A percentile compares a stretch with the other conserved stretches of the same genome.
These are phyloP conservation scores for Petrolisthes manimaculis DNA, from an alignment of 2,888 invertebrate genomes.

Conservation along the genomic window DNA sequence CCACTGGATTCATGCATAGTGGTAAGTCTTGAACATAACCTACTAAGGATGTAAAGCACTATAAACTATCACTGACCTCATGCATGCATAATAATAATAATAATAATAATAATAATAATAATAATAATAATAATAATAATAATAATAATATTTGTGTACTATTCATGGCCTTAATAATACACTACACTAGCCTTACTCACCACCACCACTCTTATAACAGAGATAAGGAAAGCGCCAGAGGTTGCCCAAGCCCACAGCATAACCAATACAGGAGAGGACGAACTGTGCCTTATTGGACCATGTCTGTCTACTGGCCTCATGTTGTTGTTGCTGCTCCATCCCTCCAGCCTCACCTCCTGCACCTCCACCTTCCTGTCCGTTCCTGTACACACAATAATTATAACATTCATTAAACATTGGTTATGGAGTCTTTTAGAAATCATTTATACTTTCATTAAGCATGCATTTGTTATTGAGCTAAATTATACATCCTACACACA, in stretches of 20 bases:
- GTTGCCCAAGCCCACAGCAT: constrained; percentile 64
- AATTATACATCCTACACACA: background rate
- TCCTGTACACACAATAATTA: background rate
- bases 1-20: too few relatives aligned
- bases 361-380: constrained; percentile 3
- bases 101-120: background rate
- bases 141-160: too few relatives aligned
- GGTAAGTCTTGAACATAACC: too few relatives aligned
- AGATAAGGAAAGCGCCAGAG: constrained; percentile 65
- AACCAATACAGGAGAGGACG: constrained; percentile 62
- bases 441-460: background rate
- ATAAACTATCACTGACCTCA: too few relatives aligned
- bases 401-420: background rate
- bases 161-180: background rate
- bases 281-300: constrained; percentile 65
- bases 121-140: too few relatives aligned
- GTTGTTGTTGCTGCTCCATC: background rate
- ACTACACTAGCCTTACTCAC: constrained; percentile 31
- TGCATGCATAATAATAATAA: background rate
- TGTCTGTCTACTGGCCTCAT: constrained; percentile 32
- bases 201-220: constrained; percentile 64
- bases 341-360: background rate
- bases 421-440: constrained; percentile 1
- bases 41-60: too few relatives aligned
- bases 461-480: background rate